Conservation (phyloP, 1,140 invertebrate species). For the Riptortus pedestris region DNA sequence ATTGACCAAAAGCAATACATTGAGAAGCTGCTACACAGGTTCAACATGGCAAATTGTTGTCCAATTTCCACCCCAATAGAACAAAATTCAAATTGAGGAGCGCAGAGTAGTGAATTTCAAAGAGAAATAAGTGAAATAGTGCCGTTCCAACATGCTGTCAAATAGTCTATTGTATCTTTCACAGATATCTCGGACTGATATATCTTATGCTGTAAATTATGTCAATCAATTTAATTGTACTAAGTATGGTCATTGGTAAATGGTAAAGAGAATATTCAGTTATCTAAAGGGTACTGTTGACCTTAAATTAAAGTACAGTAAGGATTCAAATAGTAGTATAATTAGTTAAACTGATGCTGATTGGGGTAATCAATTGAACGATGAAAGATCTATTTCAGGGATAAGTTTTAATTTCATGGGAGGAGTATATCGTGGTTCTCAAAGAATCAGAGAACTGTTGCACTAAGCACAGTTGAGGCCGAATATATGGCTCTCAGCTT, state of each 20-base stretch:
- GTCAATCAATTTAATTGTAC: neutral
- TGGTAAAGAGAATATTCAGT: neutral
- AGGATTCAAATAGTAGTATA: neutral
- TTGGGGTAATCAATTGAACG: neutral
- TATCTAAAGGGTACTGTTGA: neutral
- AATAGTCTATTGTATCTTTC: neutral
- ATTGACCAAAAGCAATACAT: neutral
- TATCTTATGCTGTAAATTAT: neutral
- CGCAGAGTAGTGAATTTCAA: neutral
- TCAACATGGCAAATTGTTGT: neutral
- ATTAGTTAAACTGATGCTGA: neutral
- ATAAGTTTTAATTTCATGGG: neutral
- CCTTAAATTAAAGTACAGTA: neutral
- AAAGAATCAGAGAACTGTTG: neutral
- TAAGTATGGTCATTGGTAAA: neutral
- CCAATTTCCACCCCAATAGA: neutral
- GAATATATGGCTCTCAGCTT: neutral
- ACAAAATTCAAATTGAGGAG: slow-evolving; percentile 18
- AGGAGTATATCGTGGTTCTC: neutral
- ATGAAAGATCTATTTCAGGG: neutral
- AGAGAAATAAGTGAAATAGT: slow-evolving; percentile 11
- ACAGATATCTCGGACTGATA: slow-evolving; percentile 5
- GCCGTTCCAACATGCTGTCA: slow-evolving; percentile 35
- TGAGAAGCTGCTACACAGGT: neutral
- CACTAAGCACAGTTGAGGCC: neutral